These are phyloP conservation scores for Prorops nasuta DNA, from an alignment of 1,140 invertebrate genomes.

Conservation along the genomic window DNA sequence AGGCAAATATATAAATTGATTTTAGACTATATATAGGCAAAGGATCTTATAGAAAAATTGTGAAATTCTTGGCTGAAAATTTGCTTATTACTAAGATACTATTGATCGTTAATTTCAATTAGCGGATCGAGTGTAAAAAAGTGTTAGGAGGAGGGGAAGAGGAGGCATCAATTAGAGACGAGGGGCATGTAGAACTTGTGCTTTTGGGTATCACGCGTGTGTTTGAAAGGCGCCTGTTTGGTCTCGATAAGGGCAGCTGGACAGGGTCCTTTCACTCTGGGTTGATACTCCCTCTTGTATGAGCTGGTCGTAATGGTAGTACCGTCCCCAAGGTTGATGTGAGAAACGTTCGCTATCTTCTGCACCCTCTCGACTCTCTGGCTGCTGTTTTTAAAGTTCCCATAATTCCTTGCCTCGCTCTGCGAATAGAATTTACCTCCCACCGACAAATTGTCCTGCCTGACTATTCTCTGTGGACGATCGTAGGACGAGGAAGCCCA, in stretches of 20 bases:
- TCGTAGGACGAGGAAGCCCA: constrained; percentile 55
- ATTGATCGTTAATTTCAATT: neutral
- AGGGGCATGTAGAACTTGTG: constrained; percentile 78
- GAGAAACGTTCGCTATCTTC: constrained; percentile 66
- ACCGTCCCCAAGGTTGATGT: constrained; percentile 69
- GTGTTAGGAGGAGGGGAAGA: no score
- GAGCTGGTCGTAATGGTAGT: constrained; percentile 56
- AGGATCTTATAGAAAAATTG: no score
- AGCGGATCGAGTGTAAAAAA: no score
- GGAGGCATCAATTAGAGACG: constrained; percentile 35
- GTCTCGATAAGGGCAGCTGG: constrained; percentile 74
- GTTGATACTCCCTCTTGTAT: constrained; percentile 75
- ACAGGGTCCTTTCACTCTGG: constrained; percentile 68
- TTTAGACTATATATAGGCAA: no score
- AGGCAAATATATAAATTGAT: no score
- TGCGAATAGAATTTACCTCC: constrained; percentile 72
- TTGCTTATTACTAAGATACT: no score
- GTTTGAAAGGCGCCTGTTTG: constrained; percentile 73
- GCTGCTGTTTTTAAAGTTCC: constrained; percentile 59
- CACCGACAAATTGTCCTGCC: constrained; percentile 65
- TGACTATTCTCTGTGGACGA: constrained; percentile 58
- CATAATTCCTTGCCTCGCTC: constrained; percentile 65
- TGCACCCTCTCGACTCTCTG: constrained; percentile 58
- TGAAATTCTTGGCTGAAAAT: no score
- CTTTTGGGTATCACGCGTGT: constrained; percentile 76